Evolutionary conservation across 2,888 invertebrate species (phyloP).

Genomic region (Pedicia rivosa): DNA sequence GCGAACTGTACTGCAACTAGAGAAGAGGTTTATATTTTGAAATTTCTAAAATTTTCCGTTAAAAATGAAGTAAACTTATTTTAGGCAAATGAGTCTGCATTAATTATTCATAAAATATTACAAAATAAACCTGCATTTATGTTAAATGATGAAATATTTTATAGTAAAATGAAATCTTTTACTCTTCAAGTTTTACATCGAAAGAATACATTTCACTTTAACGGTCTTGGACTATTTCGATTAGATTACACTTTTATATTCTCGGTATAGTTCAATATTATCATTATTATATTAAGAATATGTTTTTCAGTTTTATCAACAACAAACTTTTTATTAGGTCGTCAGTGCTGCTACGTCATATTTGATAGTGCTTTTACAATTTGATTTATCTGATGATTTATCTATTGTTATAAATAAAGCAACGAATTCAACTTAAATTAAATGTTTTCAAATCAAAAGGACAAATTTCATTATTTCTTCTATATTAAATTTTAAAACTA

Average conservation of each 20-base stretch:
- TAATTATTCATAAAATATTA: slow-evolving; percentile 30
- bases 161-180: slow-evolving; percentile 31
- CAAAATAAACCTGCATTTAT: slow-evolving; percentile 31
- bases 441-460: too few relatives aligned
- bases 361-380: slow-evolving; percentile 29
- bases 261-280: slow-evolving; percentile 19
- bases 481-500: too few relatives aligned
- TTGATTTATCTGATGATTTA: slow-evolving; percentile 25
- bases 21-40: background rate
- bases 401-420: background rate
- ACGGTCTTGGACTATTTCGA: slow-evolving; percentile 27
- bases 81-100: slow-evolving; percentile 26
- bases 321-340: slow-evolving; percentile 17
- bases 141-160: slow-evolving; percentile 28
- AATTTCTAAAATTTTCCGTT: slow-evolving; percentile 17
- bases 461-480: too few relatives aligned
- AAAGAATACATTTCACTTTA: slow-evolving; percentile 29
- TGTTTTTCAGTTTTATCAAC: background rate
- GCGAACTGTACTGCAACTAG: slow-evolving; percentile 7
- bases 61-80: slow-evolving; percentile 25
- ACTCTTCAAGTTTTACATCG: slow-evolving; percentile 29
- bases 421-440: too few relatives aligned
- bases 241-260: slow-evolving; percentile 31
- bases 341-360: slow-evolving; percentile 30
- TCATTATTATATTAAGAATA: background rate